phyloP scores from a whole-genome alignment of 2,797 vertebrate genomes.

The Mormyrus hasselquistii region DNA sequence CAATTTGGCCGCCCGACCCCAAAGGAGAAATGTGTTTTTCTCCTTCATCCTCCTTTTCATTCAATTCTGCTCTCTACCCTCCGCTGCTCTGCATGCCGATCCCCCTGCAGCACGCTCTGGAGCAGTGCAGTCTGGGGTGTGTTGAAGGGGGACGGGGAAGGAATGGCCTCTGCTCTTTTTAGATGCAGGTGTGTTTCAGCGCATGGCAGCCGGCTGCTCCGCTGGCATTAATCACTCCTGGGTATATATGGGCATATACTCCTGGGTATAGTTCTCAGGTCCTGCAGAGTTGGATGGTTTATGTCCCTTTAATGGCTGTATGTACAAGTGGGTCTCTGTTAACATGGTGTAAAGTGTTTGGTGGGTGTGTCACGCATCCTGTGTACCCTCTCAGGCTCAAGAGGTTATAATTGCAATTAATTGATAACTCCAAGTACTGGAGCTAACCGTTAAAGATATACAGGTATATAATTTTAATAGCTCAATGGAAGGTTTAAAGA shows the following conservation, averaged over 20 bases:
- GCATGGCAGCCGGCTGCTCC: neutral
- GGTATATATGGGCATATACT: no score
- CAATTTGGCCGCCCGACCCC: slow-evolving; percentile 73
- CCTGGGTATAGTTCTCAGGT: neutral
- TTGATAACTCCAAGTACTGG: neutral
- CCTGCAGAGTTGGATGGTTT: neutral
- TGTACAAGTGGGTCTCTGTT: neutral
- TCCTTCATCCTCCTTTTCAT: slow-evolving; percentile 28
- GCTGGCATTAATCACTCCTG: neutral
- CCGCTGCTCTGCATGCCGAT: neutral
- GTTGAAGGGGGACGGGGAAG: neutral
- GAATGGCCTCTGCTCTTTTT: neutral
- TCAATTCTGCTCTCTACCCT: slow-evolving; percentile 24
- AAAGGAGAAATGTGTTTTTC: slow-evolving; percentile 70
- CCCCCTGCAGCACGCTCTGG: neutral
- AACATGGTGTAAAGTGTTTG: neutral
- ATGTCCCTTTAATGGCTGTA: neutral
- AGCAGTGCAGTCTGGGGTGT: neutral
- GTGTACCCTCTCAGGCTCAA: neutral
- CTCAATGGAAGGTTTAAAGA: neutral
- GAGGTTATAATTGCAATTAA: neutral
- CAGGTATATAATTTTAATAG: neutral
- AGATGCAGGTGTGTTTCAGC: neutral
- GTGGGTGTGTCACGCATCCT: neutral
- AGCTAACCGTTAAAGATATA: neutral